A percentile compares a stretch with the other conserved stretches of the same genome.
phyloP scores from a whole-genome alignment of 2,113 vertebrate genomes.

The Numenius arquata region DNA sequence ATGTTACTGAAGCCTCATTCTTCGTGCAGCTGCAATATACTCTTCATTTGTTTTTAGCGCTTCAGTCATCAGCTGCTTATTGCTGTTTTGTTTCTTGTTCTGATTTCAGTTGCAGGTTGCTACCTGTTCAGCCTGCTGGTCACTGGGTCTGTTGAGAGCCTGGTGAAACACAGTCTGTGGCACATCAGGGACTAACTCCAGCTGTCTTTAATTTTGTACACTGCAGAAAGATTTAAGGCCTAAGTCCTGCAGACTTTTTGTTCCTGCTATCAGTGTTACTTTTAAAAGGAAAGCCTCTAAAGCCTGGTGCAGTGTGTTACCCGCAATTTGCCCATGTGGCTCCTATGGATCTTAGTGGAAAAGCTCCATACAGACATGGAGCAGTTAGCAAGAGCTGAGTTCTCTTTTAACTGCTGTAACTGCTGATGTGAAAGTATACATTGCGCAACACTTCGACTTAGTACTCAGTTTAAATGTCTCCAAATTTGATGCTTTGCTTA shows the following conservation, averaged over 20 bases:
- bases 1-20: neutral
- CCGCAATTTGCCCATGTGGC: accelerated
- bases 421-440: neutral
- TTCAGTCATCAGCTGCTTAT: neutral
- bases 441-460: neutral
- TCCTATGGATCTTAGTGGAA: neutral
- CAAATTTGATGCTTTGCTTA: neutral
- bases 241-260: neutral
- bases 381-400: neutral
- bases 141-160: neutral
- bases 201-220: neutral
- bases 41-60: neutral
- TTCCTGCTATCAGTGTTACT: neutral
- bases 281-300: neutral
- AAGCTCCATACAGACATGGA: neutral
- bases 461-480: neutral
- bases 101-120: accelerated
- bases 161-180: neutral
- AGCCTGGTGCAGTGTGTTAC: neutral
- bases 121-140: neutral
- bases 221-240: neutral
- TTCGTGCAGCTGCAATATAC: neutral
- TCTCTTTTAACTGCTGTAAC: neutral
- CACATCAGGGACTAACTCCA: neutral
- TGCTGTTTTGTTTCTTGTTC: neutral